Percentiles rank a stretch among this genome's conserved stretches.
Evolutionary conservation across 2,888 invertebrate species (phyloP).

Genomic region (Xestia sexstrigata): DNA sequence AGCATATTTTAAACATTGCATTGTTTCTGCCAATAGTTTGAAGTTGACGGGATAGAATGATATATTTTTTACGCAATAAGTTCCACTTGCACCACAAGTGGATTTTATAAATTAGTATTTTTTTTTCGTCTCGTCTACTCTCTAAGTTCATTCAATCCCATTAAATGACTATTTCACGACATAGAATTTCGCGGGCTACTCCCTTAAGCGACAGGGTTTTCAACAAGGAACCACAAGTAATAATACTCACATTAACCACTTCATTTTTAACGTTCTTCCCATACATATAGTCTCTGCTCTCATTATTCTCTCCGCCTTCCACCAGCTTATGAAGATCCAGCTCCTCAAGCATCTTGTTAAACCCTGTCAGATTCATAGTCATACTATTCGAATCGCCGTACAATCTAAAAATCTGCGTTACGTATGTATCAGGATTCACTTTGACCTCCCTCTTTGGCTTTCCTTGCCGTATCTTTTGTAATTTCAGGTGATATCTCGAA

Average conservation of each 20-base stretch:
- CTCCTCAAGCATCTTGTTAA: conserved; percentile 92
- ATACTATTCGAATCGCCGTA: conserved; percentile 92
- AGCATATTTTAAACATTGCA: neutral
- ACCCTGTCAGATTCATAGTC: conserved; percentile 92
- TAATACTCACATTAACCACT: conserved; percentile 86
- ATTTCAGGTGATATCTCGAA: conserved; percentile 77
- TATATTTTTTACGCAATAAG: neutral
- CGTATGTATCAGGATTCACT: conserved; percentile 90
- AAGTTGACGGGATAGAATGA: neutral
- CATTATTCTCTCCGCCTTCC: conserved; percentile 80
- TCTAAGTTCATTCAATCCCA: neutral
- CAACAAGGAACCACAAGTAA: neutral
- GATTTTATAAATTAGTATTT: too few species aligned
- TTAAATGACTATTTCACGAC: too few species aligned
- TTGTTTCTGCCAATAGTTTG: neutral
- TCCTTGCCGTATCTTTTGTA: conserved; percentile 76
- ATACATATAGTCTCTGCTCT: conserved; percentile 76
- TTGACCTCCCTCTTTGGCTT: conserved; percentile 76
- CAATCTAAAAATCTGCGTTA: conserved; percentile 92
- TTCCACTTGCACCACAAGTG: too few species aligned
- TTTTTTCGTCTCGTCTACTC: too few species aligned
- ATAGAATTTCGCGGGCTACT: too few species aligned
- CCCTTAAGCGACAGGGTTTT: too few species aligned
- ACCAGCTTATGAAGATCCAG: conserved; percentile 90
- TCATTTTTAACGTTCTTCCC: conserved; percentile 75